Evolutionary conservation across 2,888 invertebrate genomes (phyloP).

Genomic region (Heliconius sara): DNA sequence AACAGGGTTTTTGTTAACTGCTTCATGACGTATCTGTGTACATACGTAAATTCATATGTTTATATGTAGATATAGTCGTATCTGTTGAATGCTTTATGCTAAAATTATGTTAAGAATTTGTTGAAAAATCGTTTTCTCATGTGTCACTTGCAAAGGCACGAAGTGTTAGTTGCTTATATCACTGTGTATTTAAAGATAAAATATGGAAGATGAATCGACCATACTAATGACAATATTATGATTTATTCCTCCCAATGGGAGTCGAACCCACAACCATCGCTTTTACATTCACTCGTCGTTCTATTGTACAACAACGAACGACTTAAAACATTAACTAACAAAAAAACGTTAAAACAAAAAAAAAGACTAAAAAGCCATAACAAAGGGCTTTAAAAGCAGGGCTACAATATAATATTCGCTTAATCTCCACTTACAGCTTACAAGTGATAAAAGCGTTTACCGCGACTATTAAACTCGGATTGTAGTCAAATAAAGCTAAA

Average conservation of each 20-base stretch:
- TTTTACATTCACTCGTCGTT: background rate
- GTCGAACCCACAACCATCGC: background rate
- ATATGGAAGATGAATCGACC: background rate
- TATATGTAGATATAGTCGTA: background rate
- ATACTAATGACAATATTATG: too few relatives aligned
- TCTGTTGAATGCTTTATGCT: background rate
- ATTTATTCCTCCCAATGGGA: background rate
- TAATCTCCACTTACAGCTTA: slow-evolving; percentile 34
- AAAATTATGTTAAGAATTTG: background rate
- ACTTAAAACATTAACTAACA: too few relatives aligned
- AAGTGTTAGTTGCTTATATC: background rate
- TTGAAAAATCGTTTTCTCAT: background rate
- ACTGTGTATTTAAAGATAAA: background rate
- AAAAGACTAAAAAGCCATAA: background rate
- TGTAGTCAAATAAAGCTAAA: slow-evolving; percentile 48
- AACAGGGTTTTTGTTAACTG: slow-evolving; percentile 26
- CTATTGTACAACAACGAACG: background rate
- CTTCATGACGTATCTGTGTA: slow-evolving; percentile 8
- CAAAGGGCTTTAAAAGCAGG: too few relatives aligned
- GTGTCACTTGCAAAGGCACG: background rate
- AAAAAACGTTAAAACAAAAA: background rate
- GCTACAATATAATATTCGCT: slow-evolving; percentile 14
- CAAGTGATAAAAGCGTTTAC: slow-evolving; percentile 45
- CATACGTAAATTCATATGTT: background rate
- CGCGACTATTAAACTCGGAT: slow-evolving; percentile 47